A percentile compares a stretch with the other conserved stretches of the same genome.
Conservation (phyloP, 2,888 invertebrate genomes). For the Netelia virgata region DNA sequence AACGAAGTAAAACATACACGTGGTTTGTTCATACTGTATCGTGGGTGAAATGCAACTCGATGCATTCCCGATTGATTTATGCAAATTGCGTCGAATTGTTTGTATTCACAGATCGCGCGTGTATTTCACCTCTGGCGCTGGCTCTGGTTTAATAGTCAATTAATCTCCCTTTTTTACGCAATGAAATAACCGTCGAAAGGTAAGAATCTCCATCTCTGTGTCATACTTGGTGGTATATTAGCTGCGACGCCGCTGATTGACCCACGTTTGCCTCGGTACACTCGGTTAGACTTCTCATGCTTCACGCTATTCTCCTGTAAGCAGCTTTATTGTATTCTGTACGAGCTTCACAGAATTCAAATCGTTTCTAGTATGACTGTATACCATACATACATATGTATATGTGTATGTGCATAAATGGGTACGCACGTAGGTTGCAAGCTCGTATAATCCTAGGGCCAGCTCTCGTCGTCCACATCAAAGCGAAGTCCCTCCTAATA, state of each 20-base stretch:
- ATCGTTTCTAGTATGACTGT: slow-evolving; percentile 52
- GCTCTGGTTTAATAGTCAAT: neutral
- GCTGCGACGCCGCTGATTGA: slow-evolving; percentile 35
- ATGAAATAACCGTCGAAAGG: neutral
- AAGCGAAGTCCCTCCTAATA: slow-evolving; percentile 79
- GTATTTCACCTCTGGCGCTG: neutral
- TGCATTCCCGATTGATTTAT: slow-evolving; percentile 50
- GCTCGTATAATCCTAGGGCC: slow-evolving; percentile 78
- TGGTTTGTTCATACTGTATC: slow-evolving; percentile 21
- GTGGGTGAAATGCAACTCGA: slow-evolving; percentile 17
- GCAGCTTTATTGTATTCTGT: slow-evolving; percentile 40
- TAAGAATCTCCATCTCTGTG: neutral
- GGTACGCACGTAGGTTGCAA: slow-evolving; percentile 36
- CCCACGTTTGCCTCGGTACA: slow-evolving; percentile 37
- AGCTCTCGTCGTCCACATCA: slow-evolving; percentile 77
- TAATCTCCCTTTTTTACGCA: neutral
- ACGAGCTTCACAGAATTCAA: slow-evolving; percentile 11
- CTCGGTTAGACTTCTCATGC: slow-evolving; percentile 72
- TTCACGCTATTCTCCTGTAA: slow-evolving; percentile 41
- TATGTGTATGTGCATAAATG: slow-evolving; percentile 6
- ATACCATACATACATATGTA: slow-evolving; percentile 52
- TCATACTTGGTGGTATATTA: neutral
- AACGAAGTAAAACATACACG: slow-evolving; percentile 4
- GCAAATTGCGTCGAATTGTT: slow-evolving; percentile 37
- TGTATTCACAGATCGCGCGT: neutral